These are phyloP conservation scores for Drosophila repleta DNA, from an alignment of 1,140 invertebrate species.

Conservation along the genomic window DNA sequence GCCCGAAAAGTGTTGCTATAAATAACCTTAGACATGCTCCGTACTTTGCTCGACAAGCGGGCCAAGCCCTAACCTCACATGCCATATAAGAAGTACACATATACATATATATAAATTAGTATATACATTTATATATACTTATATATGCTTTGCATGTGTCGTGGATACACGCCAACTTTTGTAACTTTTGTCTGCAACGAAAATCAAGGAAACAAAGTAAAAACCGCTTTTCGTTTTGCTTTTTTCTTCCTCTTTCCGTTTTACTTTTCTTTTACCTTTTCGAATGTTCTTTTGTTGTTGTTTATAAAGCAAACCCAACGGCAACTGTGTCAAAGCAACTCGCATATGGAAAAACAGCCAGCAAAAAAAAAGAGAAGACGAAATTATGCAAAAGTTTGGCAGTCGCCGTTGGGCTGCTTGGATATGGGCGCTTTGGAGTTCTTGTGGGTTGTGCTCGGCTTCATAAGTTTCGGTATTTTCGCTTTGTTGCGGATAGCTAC, in stretches of 20 bases:
- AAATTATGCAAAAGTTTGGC: slow-evolving; percentile 62
- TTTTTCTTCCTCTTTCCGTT: slow-evolving; percentile 8
- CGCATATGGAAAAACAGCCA: slow-evolving; percentile 21
- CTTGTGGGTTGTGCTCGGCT: slow-evolving; percentile 35
- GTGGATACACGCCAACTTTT: slow-evolving; percentile 65
- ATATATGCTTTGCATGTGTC: slow-evolving; percentile 25
- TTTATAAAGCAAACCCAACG: slow-evolving; percentile 38
- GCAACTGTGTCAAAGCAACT: slow-evolving; percentile 63
- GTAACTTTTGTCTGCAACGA: slow-evolving; percentile 53
- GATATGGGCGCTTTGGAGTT: slow-evolving; percentile 9
- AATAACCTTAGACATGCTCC: slow-evolving; percentile 69
- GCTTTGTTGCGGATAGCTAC: neutral
- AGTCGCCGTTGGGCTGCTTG: slow-evolving; percentile 25
- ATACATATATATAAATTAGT: neutral
- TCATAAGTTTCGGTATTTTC: slow-evolving; percentile 15
- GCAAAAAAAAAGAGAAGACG: slow-evolving; percentile 25
- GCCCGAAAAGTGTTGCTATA: slow-evolving; percentile 74
- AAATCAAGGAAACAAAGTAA: slow-evolving; percentile 77
- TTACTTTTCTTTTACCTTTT: slow-evolving; percentile 9
- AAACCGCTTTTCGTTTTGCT: slow-evolving; percentile 47
- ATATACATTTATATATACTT: slow-evolving; percentile 4
- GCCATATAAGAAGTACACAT: slow-evolving; percentile 1
- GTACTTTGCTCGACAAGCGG: slow-evolving; percentile 3
- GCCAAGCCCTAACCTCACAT: slow-evolving; percentile 38
- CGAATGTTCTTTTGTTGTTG: slow-evolving; percentile 15